phyloP scores from a whole-genome alignment of 2,113 vertebrate genomes.

The Columba janthina region DNA sequence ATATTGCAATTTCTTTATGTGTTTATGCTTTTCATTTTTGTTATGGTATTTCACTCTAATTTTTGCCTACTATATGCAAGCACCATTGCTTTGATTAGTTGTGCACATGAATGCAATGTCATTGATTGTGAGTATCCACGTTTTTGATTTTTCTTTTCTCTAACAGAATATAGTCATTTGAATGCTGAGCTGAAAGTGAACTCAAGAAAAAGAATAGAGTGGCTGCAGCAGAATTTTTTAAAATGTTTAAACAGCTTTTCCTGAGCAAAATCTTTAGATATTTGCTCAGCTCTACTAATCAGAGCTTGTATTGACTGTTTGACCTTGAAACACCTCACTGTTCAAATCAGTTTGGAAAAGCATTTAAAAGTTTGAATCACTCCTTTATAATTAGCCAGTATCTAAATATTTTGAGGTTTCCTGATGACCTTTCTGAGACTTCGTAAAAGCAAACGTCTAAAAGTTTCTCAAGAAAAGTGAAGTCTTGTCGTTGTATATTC shows the following conservation, averaged over 20 bases:
- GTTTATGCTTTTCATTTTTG: background rate
- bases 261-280: background rate
- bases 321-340: background rate
- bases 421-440: background rate
- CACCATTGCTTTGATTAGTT: background rate
- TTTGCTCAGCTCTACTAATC: background rate
- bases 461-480: background rate
- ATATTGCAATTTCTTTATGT: background rate
- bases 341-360: background rate
- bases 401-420: background rate
- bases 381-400: background rate
- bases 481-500: background rate
- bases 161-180: background rate
- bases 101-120: background rate
- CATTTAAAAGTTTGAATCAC: background rate
- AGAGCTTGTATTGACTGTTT: background rate
- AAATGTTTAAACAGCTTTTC: background rate
- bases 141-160: background rate
- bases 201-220: background rate
- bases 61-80: background rate
- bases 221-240: background rate
- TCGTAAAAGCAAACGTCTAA: background rate
- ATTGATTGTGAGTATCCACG: background rate
- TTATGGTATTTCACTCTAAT: background rate
- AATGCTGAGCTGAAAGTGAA: background rate